These are phyloP conservation scores for Barypeithes pellucidus DNA, from an alignment of 2,888 invertebrate genomes.

Conservation along the genomic window DNA sequence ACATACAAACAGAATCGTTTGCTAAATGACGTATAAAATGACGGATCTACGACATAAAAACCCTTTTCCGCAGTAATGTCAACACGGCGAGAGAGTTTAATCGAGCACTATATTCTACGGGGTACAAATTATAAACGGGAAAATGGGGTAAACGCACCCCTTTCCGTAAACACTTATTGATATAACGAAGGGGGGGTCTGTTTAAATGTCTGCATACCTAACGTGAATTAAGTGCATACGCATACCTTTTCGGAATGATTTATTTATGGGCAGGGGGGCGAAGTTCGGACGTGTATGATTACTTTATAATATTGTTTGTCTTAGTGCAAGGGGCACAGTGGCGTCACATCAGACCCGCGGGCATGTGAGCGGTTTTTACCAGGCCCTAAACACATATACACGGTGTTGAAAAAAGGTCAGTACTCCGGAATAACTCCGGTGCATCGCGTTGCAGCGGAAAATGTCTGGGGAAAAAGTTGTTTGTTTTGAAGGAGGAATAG, in stretches of 20 bases:
- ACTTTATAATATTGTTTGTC: constrained; percentile 36
- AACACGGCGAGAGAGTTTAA: constrained; percentile 47
- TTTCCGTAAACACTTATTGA: constrained; percentile 54
- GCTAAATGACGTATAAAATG: constrained; percentile 37
- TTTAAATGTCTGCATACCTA: constrained; percentile 49
- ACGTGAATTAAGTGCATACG: constrained; percentile 48
- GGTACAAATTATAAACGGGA: constrained; percentile 47
- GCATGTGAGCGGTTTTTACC: too few relatives aligned
- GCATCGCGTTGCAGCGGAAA: too few relatives aligned
- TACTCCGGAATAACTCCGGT: too few relatives aligned
- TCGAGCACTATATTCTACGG: constrained; percentile 44
- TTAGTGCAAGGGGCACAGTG: too few relatives aligned
- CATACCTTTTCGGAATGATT: constrained; percentile 49
- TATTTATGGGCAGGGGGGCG: constrained; percentile 43
- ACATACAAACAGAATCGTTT: constrained; percentile 32
- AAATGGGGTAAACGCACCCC: constrained; percentile 53
- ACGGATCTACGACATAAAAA: constrained; percentile 45
- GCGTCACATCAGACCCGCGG: too few relatives aligned
- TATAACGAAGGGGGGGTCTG: constrained; percentile 46
- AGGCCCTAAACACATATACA: too few relatives aligned
- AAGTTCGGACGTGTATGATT: constrained; percentile 29
- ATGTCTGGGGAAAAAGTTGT: too few relatives aligned
- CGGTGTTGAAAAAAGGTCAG: too few relatives aligned
- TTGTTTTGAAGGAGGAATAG: too few relatives aligned
- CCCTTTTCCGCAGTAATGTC: constrained; percentile 44